Percentiles rank a stretch among this genome's conserved stretches.
These are phyloP conservation scores for Dicentrarchus labrax DNA, from an alignment of 2,113 vertebrate genomes.

Conservation along the genomic window DNA sequence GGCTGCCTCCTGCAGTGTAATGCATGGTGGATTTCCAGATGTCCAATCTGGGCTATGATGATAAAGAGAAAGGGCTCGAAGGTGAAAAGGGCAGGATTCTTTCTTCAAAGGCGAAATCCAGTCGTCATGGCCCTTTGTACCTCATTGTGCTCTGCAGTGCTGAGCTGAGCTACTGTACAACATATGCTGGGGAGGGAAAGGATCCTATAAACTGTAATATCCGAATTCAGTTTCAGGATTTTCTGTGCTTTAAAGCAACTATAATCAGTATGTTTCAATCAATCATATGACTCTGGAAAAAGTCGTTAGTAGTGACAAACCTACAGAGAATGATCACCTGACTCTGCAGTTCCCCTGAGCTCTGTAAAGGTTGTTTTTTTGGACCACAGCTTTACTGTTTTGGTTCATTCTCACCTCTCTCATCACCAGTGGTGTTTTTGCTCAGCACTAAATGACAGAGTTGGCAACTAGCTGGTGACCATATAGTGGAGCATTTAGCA, in stretches of 20 bases:
- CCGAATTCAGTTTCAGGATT: neutral
- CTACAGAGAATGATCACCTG: neutral
- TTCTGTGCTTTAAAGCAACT: neutral
- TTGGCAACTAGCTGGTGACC: neutral
- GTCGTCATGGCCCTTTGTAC: conserved; percentile 26
- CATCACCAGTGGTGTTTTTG: too few relatives aligned
- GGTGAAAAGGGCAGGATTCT: conserved; percentile 41
- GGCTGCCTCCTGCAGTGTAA: conserved; percentile 26
- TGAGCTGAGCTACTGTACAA: conserved; percentile 2
- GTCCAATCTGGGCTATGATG: conserved; percentile 48
- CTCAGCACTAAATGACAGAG: neutral
- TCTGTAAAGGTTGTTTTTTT: neutral
- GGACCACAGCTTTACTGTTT: neutral
- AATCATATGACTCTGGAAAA: neutral
- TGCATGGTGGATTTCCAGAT: conserved; percentile 53
- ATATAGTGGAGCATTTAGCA: neutral
- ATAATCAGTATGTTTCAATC: conserved; percentile 1
- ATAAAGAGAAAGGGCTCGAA: conserved; percentile 50
- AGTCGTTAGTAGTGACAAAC: neutral
- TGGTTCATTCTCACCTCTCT: neutral
- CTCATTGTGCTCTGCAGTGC: conserved; percentile 21
- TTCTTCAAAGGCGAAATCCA: conserved; percentile 26
- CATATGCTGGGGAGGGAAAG: neutral
- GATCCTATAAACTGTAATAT: neutral
- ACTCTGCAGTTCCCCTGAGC: neutral